Base-by-base conservation (phyloP, 1,140 invertebrate species). In the Zophobas morio region DNA sequence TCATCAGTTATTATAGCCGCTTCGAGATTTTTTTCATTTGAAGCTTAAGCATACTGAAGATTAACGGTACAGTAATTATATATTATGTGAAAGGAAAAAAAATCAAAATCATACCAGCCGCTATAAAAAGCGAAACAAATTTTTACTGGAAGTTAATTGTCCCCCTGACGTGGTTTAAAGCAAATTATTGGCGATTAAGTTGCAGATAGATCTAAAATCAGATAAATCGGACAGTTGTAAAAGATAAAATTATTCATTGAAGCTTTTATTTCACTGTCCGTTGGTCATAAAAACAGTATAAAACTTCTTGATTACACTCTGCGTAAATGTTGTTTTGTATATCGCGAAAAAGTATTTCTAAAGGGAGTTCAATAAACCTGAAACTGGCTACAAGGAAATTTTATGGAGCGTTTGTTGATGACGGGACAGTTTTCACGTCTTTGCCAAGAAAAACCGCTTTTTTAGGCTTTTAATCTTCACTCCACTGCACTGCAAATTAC, bases 301-400 rank as follows among this genome's bases (percentile, higher is more conserved):
- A 66, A 66, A 53, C n/a, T 66, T 46, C 42, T 40, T 66, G 60
- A 66, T 66, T 66, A 42, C 42, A 36, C 39, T 66, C 39, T 51
- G 2, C 49, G 49, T 51, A 51, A 51, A 51, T 51, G 49, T 40
- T 47, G 60, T 66, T 66, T 66, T 40, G 60, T 66, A 46, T 42
- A 66, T 66, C 4, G 60, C 6, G 60, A 40, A 66, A 54, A 60
- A 60, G 56, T 60, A 36, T 37, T 60, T 60, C 56, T 60, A 35
- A 60, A n/a, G 56, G 60, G 60, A 66, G 60, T 66, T 66, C 60
- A 66, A 66, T 66, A 66, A 66, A 66, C 60, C 60, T 66, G 60
- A 39, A 60, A 60, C 56, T 20, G 36, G 56, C 33, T 66, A 42
- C 53, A 33, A 36, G 39, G 60, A 42, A 36, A 42, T 66, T 66